Conservation (phyloP, 2,113 vertebrate species). For the Myotis lucifugus region DNA sequence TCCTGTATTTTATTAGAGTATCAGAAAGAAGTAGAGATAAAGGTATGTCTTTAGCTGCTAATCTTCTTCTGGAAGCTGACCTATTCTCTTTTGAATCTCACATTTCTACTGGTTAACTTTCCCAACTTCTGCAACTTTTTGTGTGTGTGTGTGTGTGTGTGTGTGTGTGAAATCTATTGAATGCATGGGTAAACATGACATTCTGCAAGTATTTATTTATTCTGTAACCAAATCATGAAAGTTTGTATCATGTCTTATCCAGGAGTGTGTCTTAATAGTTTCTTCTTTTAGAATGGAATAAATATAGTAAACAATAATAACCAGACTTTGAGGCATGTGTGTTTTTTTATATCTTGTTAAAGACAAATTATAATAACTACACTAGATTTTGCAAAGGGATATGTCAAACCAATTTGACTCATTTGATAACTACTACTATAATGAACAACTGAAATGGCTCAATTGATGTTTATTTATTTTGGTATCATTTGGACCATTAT, state of each 20-base stretch:
- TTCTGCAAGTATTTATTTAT: background rate
- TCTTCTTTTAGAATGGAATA: background rate
- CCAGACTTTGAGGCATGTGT: background rate
- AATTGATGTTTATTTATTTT: background rate
- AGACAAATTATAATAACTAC: background rate
- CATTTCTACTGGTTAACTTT: background rate
- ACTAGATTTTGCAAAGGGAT: background rate
- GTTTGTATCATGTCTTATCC: background rate
- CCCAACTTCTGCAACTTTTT: background rate
- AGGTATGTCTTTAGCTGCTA: background rate
- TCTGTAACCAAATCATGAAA: background rate
- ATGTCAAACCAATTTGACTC: background rate
- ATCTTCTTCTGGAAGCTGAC: background rate
- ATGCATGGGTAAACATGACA: background rate
- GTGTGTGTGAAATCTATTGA: background rate
- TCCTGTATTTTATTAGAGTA: background rate
- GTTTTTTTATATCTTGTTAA: background rate
- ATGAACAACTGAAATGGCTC: background rate
- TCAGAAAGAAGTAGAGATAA: background rate
- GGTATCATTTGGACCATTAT: background rate
- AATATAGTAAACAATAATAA: background rate
- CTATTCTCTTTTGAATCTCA: background rate
- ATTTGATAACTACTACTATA: background rate
- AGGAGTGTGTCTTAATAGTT: background rate
- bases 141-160: too few species aligned